Evolutionary conservation across 2,797 vertebrate species (phyloP).

Genomic region (Takifugu rubripes): DNA sequence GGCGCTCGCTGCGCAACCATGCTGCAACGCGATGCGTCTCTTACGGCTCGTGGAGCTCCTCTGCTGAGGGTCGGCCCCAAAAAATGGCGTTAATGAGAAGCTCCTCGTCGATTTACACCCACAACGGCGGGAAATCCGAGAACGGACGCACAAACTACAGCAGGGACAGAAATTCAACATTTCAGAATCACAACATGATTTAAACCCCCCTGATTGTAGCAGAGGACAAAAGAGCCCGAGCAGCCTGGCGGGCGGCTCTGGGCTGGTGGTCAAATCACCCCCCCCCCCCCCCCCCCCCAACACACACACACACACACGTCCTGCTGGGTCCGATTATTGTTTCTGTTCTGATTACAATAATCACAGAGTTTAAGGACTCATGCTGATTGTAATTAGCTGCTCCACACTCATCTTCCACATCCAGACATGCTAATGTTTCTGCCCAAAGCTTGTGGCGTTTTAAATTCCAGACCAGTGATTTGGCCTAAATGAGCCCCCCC

Average conservation of each 20-base stretch:
- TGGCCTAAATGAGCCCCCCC: neutral
- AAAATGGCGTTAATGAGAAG: neutral
- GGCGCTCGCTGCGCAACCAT: neutral
- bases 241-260: too few relatives aligned
- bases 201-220: too few relatives aligned
- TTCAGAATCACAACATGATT: too few relatives aligned
- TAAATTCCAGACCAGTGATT: neutral
- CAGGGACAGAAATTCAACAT: too few relatives aligned
- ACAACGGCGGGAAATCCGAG: neutral
- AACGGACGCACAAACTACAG: too few relatives aligned
- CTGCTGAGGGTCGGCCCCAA: too few relatives aligned
- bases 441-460: neutral
- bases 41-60: neutral
- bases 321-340: neutral
- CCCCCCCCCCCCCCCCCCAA: too few relatives aligned
- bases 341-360: neutral
- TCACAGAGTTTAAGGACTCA: neutral
- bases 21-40: neutral
- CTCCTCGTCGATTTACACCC: too few relatives aligned
- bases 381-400: neutral
- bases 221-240: too few relatives aligned
- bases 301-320: too few relatives aligned
- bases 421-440: neutral
- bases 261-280: too few relatives aligned
- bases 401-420: neutral